These are phyloP conservation scores for Tympanuchus pallidicinctus DNA, from an alignment of 2,113 vertebrate species.

Conservation along the genomic window DNA sequence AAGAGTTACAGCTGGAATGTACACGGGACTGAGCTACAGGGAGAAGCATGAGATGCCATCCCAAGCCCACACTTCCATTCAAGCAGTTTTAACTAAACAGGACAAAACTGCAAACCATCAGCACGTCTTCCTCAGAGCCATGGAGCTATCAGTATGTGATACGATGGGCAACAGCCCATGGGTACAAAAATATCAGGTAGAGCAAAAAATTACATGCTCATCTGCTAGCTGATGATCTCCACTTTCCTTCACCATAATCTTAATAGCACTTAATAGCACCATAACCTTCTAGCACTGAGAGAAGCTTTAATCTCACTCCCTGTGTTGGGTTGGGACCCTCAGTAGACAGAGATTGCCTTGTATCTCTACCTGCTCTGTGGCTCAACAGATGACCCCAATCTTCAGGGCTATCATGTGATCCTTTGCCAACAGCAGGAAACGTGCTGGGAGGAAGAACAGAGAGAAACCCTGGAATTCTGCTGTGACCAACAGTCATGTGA, in stretches of 20 bases:
- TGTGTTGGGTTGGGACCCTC: neutral
- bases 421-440: neutral
- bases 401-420: neutral
- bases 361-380: neutral
- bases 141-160: accelerated
- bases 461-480: neutral
- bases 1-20: neutral
- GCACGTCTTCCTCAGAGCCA: neutral
- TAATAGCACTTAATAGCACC: neutral
- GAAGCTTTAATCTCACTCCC: neutral
- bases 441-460: neutral
- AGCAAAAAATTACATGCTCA: neutral
- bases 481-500: constrained; percentile 12
- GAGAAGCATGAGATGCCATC: accelerated
- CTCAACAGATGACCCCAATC: neutral
- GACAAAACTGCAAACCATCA: neutral
- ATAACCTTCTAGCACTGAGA: accelerated
- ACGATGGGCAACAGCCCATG: neutral
- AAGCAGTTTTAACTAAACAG: accelerated
- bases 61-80: neutral
- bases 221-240: neutral
- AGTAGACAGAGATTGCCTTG: neutral
- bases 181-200: neutral
- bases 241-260: neutral
- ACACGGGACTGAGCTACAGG: accelerated